phyloP scores from a whole-genome alignment of 2,888 invertebrate genomes.

The Monoplex corrugatus region DNA sequence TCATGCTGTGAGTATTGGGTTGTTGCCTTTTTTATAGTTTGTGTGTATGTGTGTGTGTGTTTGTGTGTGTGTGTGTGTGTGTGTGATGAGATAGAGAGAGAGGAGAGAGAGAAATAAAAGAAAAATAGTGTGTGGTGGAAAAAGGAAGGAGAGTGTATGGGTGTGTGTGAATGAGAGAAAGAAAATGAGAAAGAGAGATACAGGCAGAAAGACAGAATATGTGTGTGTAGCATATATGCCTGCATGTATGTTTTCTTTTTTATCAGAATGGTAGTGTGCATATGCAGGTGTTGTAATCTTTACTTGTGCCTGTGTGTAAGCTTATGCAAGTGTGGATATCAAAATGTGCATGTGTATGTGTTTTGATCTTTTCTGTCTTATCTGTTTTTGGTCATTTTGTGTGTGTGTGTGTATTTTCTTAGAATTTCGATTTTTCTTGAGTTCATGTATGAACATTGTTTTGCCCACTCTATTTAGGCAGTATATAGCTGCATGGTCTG shows the following conservation, averaged over 20 bases:
- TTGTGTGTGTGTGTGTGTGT: neutral
- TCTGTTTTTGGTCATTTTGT: no score
- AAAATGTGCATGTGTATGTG: constrained; percentile 3
- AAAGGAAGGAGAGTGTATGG: neutral
- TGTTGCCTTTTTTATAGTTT: no score
- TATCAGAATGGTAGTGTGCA: no score
- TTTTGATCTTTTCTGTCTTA: neutral
- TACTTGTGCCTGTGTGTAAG: neutral
- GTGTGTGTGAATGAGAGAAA: neutral
- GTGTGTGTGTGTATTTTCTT: neutral
- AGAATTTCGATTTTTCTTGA: neutral
- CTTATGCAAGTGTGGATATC: no score
- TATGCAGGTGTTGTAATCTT: neutral
- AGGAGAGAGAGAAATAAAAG: neutral
- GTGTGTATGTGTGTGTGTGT: constrained; percentile 9
- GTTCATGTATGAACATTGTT: neutral
- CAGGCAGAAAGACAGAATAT: no score
- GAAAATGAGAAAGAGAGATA: no score
- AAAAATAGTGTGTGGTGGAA: neutral
- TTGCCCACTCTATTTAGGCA: no score
- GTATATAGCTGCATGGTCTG: no score
- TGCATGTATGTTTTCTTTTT: no score
- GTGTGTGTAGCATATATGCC: no score
- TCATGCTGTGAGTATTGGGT: constrained; percentile 74
- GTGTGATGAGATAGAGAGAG: neutral